These are phyloP conservation scores for Frankliniella intonsa DNA, from an alignment of 2,888 invertebrate species.

Conservation along the genomic window DNA sequence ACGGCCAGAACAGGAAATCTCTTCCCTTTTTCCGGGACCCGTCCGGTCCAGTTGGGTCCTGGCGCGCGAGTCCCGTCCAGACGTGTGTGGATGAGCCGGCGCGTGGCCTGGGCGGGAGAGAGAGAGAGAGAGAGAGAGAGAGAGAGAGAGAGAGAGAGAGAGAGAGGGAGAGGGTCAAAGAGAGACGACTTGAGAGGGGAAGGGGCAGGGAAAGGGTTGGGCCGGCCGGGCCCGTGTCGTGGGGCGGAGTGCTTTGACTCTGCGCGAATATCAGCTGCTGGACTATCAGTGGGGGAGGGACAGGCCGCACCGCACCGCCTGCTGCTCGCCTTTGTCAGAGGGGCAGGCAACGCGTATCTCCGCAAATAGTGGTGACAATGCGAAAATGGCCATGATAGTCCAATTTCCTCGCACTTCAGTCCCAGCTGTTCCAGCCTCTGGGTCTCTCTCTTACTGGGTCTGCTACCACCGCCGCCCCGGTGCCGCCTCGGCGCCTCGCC, in stretches of 20 bases:
- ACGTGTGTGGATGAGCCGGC: too few relatives aligned
- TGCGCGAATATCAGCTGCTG: slow-evolving; percentile 9
- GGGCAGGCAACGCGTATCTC: neutral
- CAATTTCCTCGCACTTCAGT: slow-evolving; percentile 24
- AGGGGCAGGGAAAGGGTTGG: neutral
- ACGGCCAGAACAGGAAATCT: too few relatives aligned
- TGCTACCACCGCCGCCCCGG: neutral
- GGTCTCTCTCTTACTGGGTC: neutral
- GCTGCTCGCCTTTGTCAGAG: neutral
- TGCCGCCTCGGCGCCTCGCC: slow-evolving; percentile 3
- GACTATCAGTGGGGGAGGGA: neutral
- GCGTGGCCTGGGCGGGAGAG: too few relatives aligned
- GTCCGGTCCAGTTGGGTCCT: too few relatives aligned
- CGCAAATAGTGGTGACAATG: slow-evolving; percentile 22
- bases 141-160: too few relatives aligned
- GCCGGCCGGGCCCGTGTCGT: neutral
- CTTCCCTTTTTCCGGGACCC: too few relatives aligned
- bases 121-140: too few relatives aligned
- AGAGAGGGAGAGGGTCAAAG: too few relatives aligned
- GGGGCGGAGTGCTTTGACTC: slow-evolving; percentile 8
- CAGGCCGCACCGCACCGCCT: neutral
- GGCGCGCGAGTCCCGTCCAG: too few relatives aligned
- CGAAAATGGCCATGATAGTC: slow-evolving; percentile 26
- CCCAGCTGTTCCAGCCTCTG: neutral
- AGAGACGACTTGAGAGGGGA: too few relatives aligned